These are phyloP conservation scores for Lobophora halterata DNA, from an alignment of 2,888 invertebrate genomes.

Conservation along the genomic window DNA sequence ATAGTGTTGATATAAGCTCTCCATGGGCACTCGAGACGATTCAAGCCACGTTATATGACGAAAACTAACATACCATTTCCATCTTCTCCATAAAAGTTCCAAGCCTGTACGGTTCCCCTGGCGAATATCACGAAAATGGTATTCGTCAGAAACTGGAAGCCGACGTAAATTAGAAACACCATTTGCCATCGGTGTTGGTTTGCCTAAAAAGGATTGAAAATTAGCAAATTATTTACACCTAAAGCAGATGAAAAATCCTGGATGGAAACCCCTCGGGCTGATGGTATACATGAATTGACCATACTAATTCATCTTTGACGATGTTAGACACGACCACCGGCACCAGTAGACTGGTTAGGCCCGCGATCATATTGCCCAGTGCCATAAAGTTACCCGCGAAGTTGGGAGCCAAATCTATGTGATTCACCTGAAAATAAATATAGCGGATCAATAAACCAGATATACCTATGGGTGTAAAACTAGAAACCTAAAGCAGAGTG, in stretches of 20 bases:
- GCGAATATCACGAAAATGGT: constrained; percentile 84
- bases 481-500: too few relatives aligned
- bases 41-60: too few relatives aligned
- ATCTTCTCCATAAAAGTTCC: constrained; percentile 81
- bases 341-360: constrained; percentile 85
- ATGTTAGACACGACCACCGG: constrained; percentile 85
- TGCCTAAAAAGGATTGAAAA: constrained; percentile 44
- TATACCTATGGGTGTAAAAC: too few relatives aligned
- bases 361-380: constrained; percentile 86
- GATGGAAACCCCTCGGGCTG: too few relatives aligned
- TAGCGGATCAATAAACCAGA: too few relatives aligned
- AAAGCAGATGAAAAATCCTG: too few relatives aligned
- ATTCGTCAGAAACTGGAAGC: constrained; percentile 83
- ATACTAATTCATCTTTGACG: constrained; percentile 78
- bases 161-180: constrained; percentile 84
- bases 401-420: constrained; percentile 89
- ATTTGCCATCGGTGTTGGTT: constrained; percentile 81
- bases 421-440: constrained; percentile 81
- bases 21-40: too few relatives aligned
- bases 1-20: too few relatives aligned
- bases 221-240: too few relatives aligned
- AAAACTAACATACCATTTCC: constrained; percentile 31
- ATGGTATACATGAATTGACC: too few relatives aligned
- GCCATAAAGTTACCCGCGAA: constrained; percentile 91
- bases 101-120: constrained; percentile 83